These are phyloP conservation scores for Pagetopsis macropterus DNA, from an alignment of 2,797 vertebrate species.

Conservation along the genomic window DNA sequence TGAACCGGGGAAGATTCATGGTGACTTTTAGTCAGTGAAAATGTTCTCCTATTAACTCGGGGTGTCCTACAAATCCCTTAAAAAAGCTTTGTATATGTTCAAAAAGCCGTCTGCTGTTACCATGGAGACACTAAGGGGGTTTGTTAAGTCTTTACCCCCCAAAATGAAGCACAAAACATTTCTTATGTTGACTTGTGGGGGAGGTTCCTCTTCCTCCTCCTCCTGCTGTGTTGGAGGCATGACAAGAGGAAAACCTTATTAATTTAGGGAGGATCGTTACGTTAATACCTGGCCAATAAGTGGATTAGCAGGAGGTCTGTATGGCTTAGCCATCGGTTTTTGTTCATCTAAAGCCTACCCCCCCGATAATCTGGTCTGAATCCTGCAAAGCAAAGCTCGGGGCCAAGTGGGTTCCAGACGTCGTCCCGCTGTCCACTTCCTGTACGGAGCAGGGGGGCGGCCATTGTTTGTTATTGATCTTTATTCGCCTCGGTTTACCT, in stretches of 20 bases:
- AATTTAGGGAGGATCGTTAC: slow-evolving; percentile 66
- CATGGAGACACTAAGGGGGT: no score
- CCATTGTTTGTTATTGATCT: slow-evolving; percentile 11
- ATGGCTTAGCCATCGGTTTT: slow-evolving; percentile 75
- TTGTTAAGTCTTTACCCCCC: no score
- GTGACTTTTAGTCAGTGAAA: no score
- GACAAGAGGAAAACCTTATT: slow-evolving; percentile 58
- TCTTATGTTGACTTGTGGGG: no score
- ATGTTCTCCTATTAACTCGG: no score
- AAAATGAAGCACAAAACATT: no score
- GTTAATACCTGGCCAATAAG: slow-evolving; percentile 80
- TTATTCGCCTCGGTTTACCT: neutral
- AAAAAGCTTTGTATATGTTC: no score
- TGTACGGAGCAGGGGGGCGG: neutral
- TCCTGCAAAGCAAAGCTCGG: slow-evolving; percentile 53
- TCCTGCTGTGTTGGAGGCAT: slow-evolving; percentile 32
- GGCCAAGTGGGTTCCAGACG: slow-evolving; percentile 54
- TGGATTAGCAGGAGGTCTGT: slow-evolving; percentile 77
- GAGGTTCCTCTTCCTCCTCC: slow-evolving; percentile 5
- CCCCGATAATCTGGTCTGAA: slow-evolving; percentile 70
- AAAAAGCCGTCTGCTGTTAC: no score
- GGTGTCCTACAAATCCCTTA: no score
- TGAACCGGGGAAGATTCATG: no score
- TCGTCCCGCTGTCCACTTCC: slow-evolving; percentile 32
- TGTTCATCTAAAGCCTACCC: slow-evolving; percentile 62